Base-by-base conservation (phyloP, 2,888 invertebrate genomes). In the Lymantria dispar region DNA sequence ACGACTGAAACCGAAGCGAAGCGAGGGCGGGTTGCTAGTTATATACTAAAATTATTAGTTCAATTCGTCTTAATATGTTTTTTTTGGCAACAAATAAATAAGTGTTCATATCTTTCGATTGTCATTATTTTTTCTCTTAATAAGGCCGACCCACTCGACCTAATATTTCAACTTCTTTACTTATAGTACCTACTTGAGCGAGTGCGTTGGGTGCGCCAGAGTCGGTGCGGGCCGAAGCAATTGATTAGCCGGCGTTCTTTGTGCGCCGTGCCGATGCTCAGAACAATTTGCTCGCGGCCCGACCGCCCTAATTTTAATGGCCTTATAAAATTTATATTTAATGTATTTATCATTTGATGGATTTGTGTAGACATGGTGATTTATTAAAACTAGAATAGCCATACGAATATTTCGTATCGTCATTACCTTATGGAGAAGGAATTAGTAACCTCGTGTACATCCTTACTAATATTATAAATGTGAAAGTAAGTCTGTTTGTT, bases 291-390 rank as follows among this genome's bases (percentile, higher is more conserved):
- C 89, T 89, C 75, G 86, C 81, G 86, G 89, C 84, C 72, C 82
- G 85, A 83, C 87, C 87, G 89, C 88, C 88, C 89, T 88, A 91
- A 91, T 90, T 91, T 90, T 91, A 90, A 91, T 90, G 82, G 87
- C 76, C 89, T 87, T 89, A 89, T 90, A 87, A 90, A 88, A 89
- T 88, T 86, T 90, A 89, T 90, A 87, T 85, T 90, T 85, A 88
- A 88, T 88, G 85, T 90, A 88, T 88, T 88, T 88, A 87, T 88
- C 87, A 85, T 84, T 72, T 69, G 81, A 63, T 68, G 67, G 73
- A 62, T 57, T 76, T 58, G 48, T 63, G 52, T 82, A 81, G 86
- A 87, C 69, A 58, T 29, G 33, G 54, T 58, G 33, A 38, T 38
- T 38, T 38, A n/a, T n/a, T 38, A 38, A n/a, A n/a, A 38, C 38